These are phyloP conservation scores for Wiebesia pumilae DNA, from an alignment of 1,140 invertebrate species.

Conservation along the genomic window DNA sequence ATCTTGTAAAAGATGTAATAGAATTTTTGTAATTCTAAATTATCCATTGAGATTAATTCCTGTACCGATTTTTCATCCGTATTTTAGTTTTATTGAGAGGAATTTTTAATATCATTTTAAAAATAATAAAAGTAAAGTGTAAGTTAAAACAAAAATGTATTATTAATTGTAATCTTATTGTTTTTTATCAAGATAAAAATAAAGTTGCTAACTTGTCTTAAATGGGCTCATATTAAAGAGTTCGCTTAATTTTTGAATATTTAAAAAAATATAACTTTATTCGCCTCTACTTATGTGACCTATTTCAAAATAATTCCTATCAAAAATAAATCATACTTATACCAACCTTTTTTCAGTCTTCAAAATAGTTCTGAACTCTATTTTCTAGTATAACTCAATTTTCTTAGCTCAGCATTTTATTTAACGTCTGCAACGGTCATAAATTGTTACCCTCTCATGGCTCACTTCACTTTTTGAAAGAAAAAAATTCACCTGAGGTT, in stretches of 20 bases:
- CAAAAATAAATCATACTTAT: constrained; percentile 16
- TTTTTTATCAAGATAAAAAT: too few species aligned
- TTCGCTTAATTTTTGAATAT: not conserved
- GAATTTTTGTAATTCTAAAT: too few species aligned
- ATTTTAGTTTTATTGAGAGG: not conserved
- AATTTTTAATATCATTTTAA: not conserved
- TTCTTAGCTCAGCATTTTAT: constrained; percentile 24
- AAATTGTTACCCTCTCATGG: not conserved
- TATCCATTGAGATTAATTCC: too few species aligned
- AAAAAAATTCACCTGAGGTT: constrained; percentile 12
- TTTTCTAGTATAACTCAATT: constrained; percentile 23
- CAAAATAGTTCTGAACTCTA: not conserved
- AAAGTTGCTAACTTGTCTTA: not conserved
- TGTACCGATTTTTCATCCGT: not conserved
- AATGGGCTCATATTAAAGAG: not conserved
- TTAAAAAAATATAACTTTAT: not conserved
- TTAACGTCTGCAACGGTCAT: constrained; percentile 14
- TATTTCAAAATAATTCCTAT: not conserved
- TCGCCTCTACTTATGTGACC: not conserved
- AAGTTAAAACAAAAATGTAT: not conserved
- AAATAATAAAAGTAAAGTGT: not conserved
- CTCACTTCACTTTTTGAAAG: not conserved
- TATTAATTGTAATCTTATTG: too few species aligned
- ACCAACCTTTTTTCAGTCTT: not conserved
- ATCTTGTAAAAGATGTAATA: too few species aligned